Evolutionary conservation across 2,113 vertebrate genomes (phyloP), one percentile per base, ranked within the genome.

Genomic region (Hemiscyllium ocellatum): DNA sequence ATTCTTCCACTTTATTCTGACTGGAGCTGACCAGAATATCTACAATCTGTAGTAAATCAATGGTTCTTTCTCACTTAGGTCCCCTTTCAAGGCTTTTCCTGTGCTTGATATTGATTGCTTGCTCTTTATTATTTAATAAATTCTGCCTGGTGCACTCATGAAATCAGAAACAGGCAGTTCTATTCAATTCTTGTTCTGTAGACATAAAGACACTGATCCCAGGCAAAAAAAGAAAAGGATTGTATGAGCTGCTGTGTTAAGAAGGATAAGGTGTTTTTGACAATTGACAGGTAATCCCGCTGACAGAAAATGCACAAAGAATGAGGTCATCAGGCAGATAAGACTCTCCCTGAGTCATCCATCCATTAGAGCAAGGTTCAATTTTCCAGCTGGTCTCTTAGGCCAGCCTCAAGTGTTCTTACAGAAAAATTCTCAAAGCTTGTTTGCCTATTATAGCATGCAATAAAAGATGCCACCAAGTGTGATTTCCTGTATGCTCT

Each of bases 121-220:
- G 33, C 33, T 66, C 66, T 93, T 93, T 68, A 93, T 93, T 93
- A 91, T 91, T 68, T 68, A 68, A 93, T 37, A 93, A 66, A 89
- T 61, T 89, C 89, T 93, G 89, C 61, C 61, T 66, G 56, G 66
- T 68, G 15, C 26, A 90, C 87, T 65, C 52, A 91, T n/a, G 87
- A 15, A 91, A 33, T 65, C 56, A 37, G 89, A 93, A 93, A 93
- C 89, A 93, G 61, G 1, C 61, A 66, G 33, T 66, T 66, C 33
- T 37, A 87, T 66, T 93, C 33, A 90, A 90, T 90, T 90, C 52
- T 90, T 90, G 12, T 90, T 90, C 52, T 90, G 87, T 19, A 6
- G 29, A 56, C 87, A 65, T 33, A 52, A 65, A 90, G 56, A 19
- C 56, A 65, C 56, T 91, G 29, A 93, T 93, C 61, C 19, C 61